These are phyloP conservation scores for Chaetodon trifasciatus DNA, from an alignment of 2,797 vertebrate species.

Conservation along the genomic window DNA sequence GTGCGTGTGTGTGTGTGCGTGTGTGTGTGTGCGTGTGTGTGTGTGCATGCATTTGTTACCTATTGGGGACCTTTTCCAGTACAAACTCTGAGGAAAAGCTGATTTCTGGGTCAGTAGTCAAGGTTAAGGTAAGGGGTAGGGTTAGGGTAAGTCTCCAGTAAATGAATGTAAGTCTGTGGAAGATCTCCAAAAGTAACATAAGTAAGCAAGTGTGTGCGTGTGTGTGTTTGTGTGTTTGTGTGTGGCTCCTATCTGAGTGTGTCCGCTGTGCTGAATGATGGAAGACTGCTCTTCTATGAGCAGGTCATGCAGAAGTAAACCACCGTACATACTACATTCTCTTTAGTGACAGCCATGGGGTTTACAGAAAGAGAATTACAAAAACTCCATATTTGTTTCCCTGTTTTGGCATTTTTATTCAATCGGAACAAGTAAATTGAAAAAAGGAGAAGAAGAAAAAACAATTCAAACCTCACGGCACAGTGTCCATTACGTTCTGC, in stretches of 20 bases:
- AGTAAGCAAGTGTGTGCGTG: neutral
- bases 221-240: slow-evolving; percentile 13
- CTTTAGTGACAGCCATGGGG: no score
- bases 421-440: neutral
- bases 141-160: neutral
- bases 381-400: neutral
- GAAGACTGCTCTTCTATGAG: slow-evolving; percentile 40
- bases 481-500: neutral
- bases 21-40: no score
- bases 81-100: neutral
- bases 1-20: neutral
- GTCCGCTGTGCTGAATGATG: slow-evolving; percentile 31
- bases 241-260: neutral
- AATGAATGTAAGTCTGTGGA: neutral
- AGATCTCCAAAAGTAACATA: neutral
- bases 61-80: no score
- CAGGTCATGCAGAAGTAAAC: neutral
- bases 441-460: neutral
- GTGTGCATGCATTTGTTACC: no score
- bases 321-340: neutral
- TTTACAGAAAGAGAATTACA: neutral
- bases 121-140: neutral
- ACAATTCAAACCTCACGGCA: neutral
- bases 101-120: neutral
- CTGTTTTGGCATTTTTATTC: neutral